Percentiles rank a stretch among this genome's conserved stretches.
Evolutionary conservation across 2,113 vertebrate species (phyloP).

Genomic region (Xiphophorus hellerii): DNA sequence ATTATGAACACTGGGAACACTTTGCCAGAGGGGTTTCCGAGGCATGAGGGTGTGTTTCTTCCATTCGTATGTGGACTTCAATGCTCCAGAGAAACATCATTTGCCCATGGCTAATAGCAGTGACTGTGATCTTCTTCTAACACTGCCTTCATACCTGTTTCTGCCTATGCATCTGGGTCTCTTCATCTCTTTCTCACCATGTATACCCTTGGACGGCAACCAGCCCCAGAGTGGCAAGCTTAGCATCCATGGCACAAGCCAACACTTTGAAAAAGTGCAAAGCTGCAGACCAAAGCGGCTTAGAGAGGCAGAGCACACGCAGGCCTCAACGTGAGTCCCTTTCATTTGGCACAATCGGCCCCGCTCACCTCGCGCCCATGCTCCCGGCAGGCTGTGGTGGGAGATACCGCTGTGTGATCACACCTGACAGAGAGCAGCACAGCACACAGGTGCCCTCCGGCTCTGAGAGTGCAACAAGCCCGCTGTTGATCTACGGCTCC

Average conservation of each 20-base stretch:
- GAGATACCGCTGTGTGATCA: conserved; percentile 61
- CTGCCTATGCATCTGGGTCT: conserved; percentile 5
- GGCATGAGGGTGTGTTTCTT: conserved; percentile 8
- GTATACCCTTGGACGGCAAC: conserved; percentile 44
- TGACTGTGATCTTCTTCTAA: conserved; percentile 39
- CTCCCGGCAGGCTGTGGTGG: conserved; percentile 52
- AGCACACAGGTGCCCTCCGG: conserved; percentile 24
- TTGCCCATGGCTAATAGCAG: conserved; percentile 51
- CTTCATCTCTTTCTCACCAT: conserved; percentile 23
- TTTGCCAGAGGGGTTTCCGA: conserved; percentile 48
- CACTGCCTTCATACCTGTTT: conserved; percentile 30
- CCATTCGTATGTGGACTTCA: conserved; percentile 18
- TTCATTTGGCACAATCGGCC: conserved; percentile 36
- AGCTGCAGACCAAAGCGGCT: conserved; percentile 71
- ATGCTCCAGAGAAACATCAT: conserved; percentile 30
- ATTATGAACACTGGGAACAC: conserved; percentile 61
- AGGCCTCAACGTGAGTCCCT: conserved; percentile 51
- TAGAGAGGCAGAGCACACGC: conserved; percentile 57
- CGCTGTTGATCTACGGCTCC: conserved; percentile 42
- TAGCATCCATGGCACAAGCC: conserved; percentile 58
- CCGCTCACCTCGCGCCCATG: conserved; percentile 35
- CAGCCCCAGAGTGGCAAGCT: conserved; percentile 55
- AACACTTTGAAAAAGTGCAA: conserved; percentile 74
- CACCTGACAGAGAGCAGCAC: conserved; percentile 50
- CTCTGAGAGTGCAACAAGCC: conserved; percentile 40